Conservation (phyloP, 1,140 invertebrate species). For the Zaprionus ghesquierei region DNA sequence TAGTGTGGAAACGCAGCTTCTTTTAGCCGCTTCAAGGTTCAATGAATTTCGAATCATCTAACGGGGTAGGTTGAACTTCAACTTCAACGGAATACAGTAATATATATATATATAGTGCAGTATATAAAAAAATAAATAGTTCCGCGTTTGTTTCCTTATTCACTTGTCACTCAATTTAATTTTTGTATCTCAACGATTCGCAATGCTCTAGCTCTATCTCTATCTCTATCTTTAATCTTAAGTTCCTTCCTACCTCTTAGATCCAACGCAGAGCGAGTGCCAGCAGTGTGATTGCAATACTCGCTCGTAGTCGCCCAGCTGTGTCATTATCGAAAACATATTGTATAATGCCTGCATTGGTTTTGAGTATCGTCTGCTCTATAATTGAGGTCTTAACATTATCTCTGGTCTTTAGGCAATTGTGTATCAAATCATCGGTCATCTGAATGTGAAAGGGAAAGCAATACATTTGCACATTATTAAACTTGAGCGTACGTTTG, state of each 20-base stretch:
- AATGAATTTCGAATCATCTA: constrained; percentile 2
- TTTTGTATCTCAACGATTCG: no score
- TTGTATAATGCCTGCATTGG: constrained; percentile 38
- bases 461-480: constrained; percentile 39
- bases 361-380: constrained; percentile 3
- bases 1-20: constrained; percentile 45
- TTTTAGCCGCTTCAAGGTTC: constrained; percentile 19
- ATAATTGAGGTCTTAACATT: rapidly evolving
- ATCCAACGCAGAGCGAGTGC: background rate
- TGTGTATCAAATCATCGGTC: constrained; percentile 51
- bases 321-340: constrained; percentile 30
- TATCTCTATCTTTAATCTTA: no score
- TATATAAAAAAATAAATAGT: no score
- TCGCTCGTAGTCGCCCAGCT: background rate
- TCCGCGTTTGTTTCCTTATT: no score
- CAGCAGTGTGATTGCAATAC: background rate
- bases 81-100: no score
- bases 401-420: constrained; percentile 28
- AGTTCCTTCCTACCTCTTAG: background rate
- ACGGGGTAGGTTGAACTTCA: no score
- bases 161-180: no score
- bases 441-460: constrained; percentile 67
- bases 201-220: no score
- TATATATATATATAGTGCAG: no score
- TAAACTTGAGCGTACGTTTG: constrained; percentile 19